Conservation (phyloP, 2,888 invertebrate genomes). For the Bembecia ichneumoniformis region DNA sequence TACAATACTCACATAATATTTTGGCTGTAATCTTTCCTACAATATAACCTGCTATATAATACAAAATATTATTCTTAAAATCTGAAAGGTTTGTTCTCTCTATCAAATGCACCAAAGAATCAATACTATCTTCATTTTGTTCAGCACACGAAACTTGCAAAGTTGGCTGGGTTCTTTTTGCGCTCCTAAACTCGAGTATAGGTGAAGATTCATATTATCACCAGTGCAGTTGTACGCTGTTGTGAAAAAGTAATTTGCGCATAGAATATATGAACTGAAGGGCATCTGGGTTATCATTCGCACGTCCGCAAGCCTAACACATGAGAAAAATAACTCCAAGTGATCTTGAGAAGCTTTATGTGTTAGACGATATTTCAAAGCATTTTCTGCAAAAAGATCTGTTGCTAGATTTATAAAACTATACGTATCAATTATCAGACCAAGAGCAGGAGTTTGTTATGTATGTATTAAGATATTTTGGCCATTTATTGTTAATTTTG, state of each 20-base stretch:
- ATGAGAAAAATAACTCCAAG: constrained; percentile 9
- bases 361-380: constrained; percentile 1
- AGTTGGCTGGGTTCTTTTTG: neutral
- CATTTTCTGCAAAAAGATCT: constrained; percentile 1
- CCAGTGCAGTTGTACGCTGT: constrained; percentile 2
- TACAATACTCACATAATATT: too few species aligned
- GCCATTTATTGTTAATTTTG: constrained; percentile 1
- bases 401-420: constrained; percentile 1
- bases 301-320: constrained; percentile 5
- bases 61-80: neutral
- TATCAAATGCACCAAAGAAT: neutral
- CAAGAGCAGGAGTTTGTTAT: constrained; percentile 2
- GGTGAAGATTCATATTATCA: neutral
- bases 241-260: constrained; percentile 5
- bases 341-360: constrained; percentile 7
- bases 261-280: constrained; percentile 6
- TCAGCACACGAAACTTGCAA: neutral
- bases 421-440: constrained; percentile 3
- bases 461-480: constrained; percentile 1
- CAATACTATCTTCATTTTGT: neutral
- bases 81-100: neutral
- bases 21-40: neutral
- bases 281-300: constrained; percentile 7
- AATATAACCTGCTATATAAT: neutral
- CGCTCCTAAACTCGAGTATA: constrained; percentile 1